Percentiles rank a stretch among this genome's conserved stretches.
phyloP scores from a whole-genome alignment of 2,113 vertebrate species.

The Notothenia rossii region DNA sequence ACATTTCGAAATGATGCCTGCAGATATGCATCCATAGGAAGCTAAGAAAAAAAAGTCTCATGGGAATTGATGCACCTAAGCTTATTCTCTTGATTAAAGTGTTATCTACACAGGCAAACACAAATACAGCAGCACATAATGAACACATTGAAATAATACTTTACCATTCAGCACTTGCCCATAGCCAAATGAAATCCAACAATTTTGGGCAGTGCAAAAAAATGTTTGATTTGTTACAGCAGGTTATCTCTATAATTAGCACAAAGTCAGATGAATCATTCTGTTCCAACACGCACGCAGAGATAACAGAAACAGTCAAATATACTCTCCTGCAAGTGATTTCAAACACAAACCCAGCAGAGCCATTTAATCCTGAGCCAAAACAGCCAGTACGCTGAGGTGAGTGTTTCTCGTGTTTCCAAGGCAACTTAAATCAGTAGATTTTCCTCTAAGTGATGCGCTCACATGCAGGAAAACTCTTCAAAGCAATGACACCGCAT shows the following conservation, averaged over 20 bases:
- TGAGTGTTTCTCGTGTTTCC: slow-evolving; percentile 55
- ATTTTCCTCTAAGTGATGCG: slow-evolving; percentile 42
- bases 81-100: slow-evolving; percentile 1
- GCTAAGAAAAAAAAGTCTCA: slow-evolving; percentile 1
- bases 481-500: slow-evolving; percentile 32
- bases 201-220: slow-evolving; percentile 47
- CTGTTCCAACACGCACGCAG: slow-evolving; percentile 12
- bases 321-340: slow-evolving; percentile 9
- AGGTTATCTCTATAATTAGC: slow-evolving; percentile 65
- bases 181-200: slow-evolving; percentile 36
- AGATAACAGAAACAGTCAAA: slow-evolving; percentile 53
- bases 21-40: slow-evolving; percentile 10
- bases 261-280: slow-evolving; percentile 40
- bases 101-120: slow-evolving; percentile 11
- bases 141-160: slow-evolving; percentile 28
- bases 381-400: slow-evolving; percentile 35
- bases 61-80: not conserved
- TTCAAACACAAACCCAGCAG: slow-evolving; percentile 34
- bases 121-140: slow-evolving; percentile 9
- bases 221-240: slow-evolving; percentile 62
- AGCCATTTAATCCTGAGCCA: slow-evolving; percentile 34
- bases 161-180: slow-evolving; percentile 28
- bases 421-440: slow-evolving; percentile 45
- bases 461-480: slow-evolving; percentile 38
- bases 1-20: slow-evolving; percentile 13